Conservation (phyloP, 37 sponge, comb jelly and placozoan genomes). For the Diacarnus erythraeanus region DNA sequence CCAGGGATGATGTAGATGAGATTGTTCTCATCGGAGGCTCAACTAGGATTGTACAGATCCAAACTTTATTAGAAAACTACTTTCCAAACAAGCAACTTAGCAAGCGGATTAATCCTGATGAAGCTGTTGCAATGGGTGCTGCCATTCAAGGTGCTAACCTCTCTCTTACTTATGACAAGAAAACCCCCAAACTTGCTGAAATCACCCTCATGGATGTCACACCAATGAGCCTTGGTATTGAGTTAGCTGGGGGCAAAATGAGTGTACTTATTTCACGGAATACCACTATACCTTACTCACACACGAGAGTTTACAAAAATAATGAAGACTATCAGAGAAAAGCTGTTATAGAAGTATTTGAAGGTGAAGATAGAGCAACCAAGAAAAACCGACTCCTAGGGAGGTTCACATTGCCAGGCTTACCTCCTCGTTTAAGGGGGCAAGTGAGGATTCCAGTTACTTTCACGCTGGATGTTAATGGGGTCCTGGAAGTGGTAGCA, state of each 20-base stretch:
- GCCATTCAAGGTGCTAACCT: constrained; percentile 93
- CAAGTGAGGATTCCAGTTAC: constrained; percentile 65
- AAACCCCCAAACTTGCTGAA: constrained; percentile 48
- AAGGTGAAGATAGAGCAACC: constrained; percentile 83
- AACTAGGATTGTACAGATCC: constrained; percentile 77
- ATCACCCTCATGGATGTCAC: constrained; percentile 95
- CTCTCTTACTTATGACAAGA: constrained; percentile 55
- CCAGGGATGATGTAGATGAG: constrained; percentile 65
- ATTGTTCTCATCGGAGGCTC: constrained; percentile 90
- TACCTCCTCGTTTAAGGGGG: constrained; percentile 82
- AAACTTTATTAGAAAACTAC: constrained; percentile 63
- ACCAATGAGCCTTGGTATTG: constrained; percentile 88
- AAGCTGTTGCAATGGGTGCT: constrained; percentile 96
- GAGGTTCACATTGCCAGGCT: constrained; percentile 73
- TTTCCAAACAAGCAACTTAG: constrained; percentile 73
- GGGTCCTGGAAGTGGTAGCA: constrained; percentile 84
- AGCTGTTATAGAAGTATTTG: constrained; percentile 84
- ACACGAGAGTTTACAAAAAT: constrained; percentile 79
- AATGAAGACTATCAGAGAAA: constrained; percentile 87
- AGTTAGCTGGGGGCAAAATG: constrained; percentile 83
- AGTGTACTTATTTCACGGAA: constrained; percentile 79
- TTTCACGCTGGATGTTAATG: constrained; percentile 83
- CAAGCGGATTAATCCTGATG: constrained; percentile 93
- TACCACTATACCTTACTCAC: constrained; percentile 90
- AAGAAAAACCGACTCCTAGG: constrained; percentile 82